Evolutionary conservation across 2,888 invertebrate species (phyloP).

Genomic region (Aquatica leii): DNA sequence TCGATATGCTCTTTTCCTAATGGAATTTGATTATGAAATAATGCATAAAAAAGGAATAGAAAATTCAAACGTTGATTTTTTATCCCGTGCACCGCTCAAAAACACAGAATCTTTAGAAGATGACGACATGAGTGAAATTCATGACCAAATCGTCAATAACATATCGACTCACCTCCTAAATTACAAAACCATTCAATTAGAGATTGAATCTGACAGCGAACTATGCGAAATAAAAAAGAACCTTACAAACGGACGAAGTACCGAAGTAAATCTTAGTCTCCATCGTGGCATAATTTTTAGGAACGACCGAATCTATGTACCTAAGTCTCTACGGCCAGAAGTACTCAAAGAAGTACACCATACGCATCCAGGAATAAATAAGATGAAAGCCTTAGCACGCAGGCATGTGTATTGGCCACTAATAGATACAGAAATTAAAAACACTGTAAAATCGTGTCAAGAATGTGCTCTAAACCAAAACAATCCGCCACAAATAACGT

Average conservation of each 20-base stretch:
- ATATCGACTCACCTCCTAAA: not conserved
- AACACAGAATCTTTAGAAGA: not conserved
- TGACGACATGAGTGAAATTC: not conserved
- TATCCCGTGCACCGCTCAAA: not conserved
- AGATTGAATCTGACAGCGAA: not conserved
- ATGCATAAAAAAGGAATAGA: not conserved
- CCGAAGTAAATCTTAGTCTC: not conserved
- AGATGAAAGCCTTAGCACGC: not conserved
- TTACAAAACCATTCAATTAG: not conserved
- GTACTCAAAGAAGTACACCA: not conserved
- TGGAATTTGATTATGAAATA: slow-evolving; percentile 1
- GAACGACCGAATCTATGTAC: not conserved
- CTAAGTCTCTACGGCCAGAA: not conserved
- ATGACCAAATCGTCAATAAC: not conserved
- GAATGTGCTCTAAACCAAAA: not conserved
- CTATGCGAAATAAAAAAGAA: not conserved
- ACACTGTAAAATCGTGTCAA: not conserved
- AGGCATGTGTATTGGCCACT: not conserved
- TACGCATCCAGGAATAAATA: not conserved
- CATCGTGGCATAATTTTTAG: not conserved
- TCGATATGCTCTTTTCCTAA: slow-evolving; percentile 1
- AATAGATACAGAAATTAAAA: not conserved
- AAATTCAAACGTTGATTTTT: not conserved
- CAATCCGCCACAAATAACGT: not conserved
- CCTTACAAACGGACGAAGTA: not conserved